Base-by-base conservation (phyloP, 2,797 vertebrate species). In the Enteromius unitaeniatus region DNA sequence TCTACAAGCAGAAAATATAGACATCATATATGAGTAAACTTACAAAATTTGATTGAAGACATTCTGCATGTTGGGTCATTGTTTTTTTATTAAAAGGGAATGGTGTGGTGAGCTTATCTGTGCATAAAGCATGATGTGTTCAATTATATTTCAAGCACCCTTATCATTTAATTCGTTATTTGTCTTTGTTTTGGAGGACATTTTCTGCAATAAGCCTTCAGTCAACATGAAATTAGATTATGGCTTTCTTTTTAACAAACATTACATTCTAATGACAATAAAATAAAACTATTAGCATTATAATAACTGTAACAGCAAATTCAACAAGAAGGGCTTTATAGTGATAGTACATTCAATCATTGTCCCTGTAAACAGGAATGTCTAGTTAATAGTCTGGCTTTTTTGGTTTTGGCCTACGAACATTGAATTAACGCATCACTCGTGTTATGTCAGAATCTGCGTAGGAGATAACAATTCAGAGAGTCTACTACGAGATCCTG, bases 281-380 rank as follows among this genome's bases (percentile, higher is more conserved):
- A 70, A 34, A 62, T 37, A 47, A 81, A 73, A 34, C 26, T 34
- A 49, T 40, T 19, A 73, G 13, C 79, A 34, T 62, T 47, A 19
- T n/a, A 53, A 74, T 53, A 81, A 47, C 40, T 11, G 40, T 81
- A 81, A 81, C 26, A 47, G 45, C 8, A 68, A 40, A 69, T 47
- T 78, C 67, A 70, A 26, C 17, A 80, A 72, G 11, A 47, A 31
- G 67, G 37, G 34, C 49, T 40, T 80, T 58, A 70, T 60, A 55
- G 69, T 13, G 23, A 78, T 21, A 78, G 21, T 53, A 64, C 76
- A 79, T 42, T 78, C 34, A 83, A 60, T 65, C 42, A 19, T 40
- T 75, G 2, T 72, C 51, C 23, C 73, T n/a, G 64, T 64, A 62
- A 23, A 81, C 79, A 64, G 79, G 55, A 82, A 78, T 78, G 74